Evolutionary conservation across 2,888 invertebrate genomes (phyloP), one percentile per base, ranked within the genome.

Genomic region (Vanessa cardui): DNA sequence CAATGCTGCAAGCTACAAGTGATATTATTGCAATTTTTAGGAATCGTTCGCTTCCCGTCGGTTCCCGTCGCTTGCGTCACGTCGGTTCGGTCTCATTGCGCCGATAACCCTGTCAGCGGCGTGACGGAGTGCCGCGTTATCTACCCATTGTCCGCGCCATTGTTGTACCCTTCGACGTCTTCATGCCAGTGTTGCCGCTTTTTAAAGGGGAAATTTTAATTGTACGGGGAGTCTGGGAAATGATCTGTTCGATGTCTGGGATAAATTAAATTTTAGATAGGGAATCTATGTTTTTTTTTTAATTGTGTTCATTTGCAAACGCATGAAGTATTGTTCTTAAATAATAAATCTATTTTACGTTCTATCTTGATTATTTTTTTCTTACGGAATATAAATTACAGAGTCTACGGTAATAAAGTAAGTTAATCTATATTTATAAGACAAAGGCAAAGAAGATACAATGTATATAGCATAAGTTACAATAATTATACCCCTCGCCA

Each of bases 61-160:
- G 46, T 69, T 69, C 77, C 63, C 56, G 1, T 74, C 52, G 7
- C 71, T 71, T 54, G 70, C 73, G 66, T 72, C 78, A 66, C 69
- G 61, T 56, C 79, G 78, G 78, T 78, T 71, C 56, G 56, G 56
- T 56, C 76, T 77, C 83, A 81, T 81, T 80, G 72, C 79, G 73
- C 79, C 88, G 90, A 91, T 91, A 91, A 91, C 90, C 91, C 90
- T 90, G 91, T 90, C 92, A 88, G 84, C 83, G 79, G 84, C 77
- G 89, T 92, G 92, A 91, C 91, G 87, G 90, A 91, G 90, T 90
- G 87, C 85, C 84, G 86, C 82, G 89, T 88, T 92, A 91, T 91
- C 91, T 84, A 64, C 65, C 72, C 71, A 74, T 75, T 76, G 74
- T 84, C 76, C 80, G 75, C 76, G 33, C 56, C 83, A 87, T 89